These are phyloP conservation scores for Thunnus maccoyii DNA, from an alignment of 2,113 vertebrate genomes.

Conservation along the genomic window DNA sequence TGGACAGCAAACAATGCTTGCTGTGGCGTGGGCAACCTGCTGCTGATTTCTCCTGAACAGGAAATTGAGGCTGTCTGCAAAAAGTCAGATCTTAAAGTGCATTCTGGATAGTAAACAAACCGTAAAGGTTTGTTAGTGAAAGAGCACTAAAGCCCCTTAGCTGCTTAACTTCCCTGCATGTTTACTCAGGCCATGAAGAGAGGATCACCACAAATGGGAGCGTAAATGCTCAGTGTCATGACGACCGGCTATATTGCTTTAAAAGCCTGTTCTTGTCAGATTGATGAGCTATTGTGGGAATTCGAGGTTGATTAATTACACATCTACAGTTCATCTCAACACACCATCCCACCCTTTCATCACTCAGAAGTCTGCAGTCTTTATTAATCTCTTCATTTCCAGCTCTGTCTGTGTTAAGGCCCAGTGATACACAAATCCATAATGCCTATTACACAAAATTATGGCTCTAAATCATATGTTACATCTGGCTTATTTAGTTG, in stretches of 20 bases:
- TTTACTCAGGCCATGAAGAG: slow-evolving; percentile 13
- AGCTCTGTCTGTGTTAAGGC: background rate
- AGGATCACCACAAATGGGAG: slow-evolving; percentile 19
- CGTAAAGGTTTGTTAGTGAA: slow-evolving; percentile 47
- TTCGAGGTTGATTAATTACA: background rate
- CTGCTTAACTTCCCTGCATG: slow-evolving; percentile 22
- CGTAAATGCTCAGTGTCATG: background rate
- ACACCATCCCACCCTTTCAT: background rate
- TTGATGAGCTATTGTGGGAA: background rate
- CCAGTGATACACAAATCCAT: background rate
- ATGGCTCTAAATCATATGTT: background rate
- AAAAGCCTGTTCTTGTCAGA: slow-evolving; percentile 9
- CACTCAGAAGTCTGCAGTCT: background rate
- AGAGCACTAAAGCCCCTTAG: slow-evolving; percentile 32
- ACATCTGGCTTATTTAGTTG: background rate
- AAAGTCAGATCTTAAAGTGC: slow-evolving; percentile 59
- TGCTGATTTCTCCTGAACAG: slow-evolving; percentile 54
- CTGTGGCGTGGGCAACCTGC: slow-evolving; percentile 33
- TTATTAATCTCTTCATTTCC: background rate
- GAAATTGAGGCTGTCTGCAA: slow-evolving; percentile 55
- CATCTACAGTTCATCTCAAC: background rate
- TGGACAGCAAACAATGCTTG: slow-evolving; percentile 70
- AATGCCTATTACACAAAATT: no score
- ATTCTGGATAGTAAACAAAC: slow-evolving; percentile 50
- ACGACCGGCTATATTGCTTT: background rate